Percentiles rank a stretch among this genome's conserved stretches.
Conservation (phyloP, 2,888 invertebrate genomes). For the Parthenolecanium corni region DNA sequence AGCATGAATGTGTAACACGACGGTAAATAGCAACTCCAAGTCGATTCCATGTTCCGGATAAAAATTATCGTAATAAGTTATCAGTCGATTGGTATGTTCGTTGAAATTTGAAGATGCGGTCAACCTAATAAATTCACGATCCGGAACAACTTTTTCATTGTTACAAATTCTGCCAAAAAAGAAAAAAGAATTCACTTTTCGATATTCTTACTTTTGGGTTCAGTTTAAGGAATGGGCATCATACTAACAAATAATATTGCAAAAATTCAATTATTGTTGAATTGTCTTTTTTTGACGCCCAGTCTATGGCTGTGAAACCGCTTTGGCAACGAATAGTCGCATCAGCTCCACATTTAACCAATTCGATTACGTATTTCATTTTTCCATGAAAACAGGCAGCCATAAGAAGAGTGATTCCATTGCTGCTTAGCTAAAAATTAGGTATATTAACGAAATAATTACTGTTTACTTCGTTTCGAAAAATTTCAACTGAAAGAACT, state of each 20-base stretch:
- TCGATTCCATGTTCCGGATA: conserved; percentile 19
- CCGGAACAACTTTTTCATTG: conserved; percentile 14
- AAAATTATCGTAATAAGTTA: conserved; percentile 15
- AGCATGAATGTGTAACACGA: conserved; percentile 7
- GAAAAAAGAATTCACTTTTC: not conserved
- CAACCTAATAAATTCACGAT: conserved; percentile 18
- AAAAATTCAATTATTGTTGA: not conserved
- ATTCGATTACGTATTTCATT: conserved; percentile 52
- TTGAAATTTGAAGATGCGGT: conserved; percentile 8
- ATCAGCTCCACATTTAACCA: conserved; percentile 59
- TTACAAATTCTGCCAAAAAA: conserved; percentile 13
- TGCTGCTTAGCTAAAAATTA: conserved; percentile 33
- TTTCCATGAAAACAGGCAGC: conserved; percentile 63
- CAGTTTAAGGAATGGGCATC: no score
- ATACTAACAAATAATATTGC: conserved; percentile 12
- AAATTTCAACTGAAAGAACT: no score
- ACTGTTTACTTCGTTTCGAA: no score
- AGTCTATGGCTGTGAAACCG: conserved; percentile 7
- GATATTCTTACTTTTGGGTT: no score
- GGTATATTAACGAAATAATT: no score
- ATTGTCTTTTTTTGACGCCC: conserved; percentile 6
- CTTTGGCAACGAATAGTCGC: conserved; percentile 36
- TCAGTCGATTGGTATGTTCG: conserved; percentile 9
- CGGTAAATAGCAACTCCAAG: conserved; percentile 4
- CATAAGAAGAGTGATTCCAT: conserved; percentile 61